Base-by-base conservation (phyloP, 2,888 invertebrate genomes). In the Volucella inanis region DNA sequence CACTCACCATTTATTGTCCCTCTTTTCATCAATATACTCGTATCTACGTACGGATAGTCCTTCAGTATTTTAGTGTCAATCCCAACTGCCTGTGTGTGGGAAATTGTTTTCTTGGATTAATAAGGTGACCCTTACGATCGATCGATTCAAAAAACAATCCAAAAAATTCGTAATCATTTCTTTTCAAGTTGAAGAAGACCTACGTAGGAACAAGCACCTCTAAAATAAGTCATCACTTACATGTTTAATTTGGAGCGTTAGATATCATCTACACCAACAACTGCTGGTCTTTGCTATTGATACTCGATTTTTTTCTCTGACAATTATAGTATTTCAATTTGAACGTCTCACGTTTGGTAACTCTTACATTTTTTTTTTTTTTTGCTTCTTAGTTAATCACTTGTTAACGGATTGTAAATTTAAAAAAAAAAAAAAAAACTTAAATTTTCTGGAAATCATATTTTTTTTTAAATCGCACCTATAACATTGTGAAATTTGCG, bases 221-320 rank as follows among this genome's bases (percentile, higher is more conserved):
- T 1, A 22, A 55, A 80, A 62, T 75, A 80, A 76, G 64, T 81
- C 70, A 71, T 82, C 76, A 76, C 65, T 82, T 71, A 76, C 39
- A 31, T 55, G 31, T 65, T 59, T 67, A 74, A 67, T 68, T 82
- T 57, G 62, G 38, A 68, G 70, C 74, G 79, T 79, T 79, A n/a
- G n/a, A n/a, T n/a, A 79, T 84, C 83, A 57, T 8, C 45, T 38
- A 47, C 55, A 65, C 54, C 59, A 67, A 50, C 52, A 57, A 78
- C 52, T 45, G 41, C 6, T 65, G 77, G 45, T 74, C 45, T 8
- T 59, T 83, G 83, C 79, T 84, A 84, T 75, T 18, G 74, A 75
- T 70, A 84, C 78, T 78, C 47, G 52, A 83, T 74, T 65, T 70
- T 83, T 78, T 80, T 70, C 49, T 43, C 52, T 61, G 83, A 84